phyloP scores from a whole-genome alignment of 2,888 invertebrate genomes.

The Blera fallax region DNA sequence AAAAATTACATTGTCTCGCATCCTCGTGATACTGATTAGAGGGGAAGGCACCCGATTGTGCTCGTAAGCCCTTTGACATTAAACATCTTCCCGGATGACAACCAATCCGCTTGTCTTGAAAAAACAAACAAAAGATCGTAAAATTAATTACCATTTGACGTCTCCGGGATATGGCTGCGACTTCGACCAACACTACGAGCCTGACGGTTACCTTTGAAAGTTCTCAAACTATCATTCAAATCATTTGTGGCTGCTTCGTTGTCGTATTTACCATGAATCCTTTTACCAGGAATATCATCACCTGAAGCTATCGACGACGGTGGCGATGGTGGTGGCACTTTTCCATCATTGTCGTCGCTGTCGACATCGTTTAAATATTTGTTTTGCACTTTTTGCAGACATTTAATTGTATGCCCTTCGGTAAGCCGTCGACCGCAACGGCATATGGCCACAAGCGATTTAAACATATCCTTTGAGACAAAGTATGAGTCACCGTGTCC shows the following conservation, averaged over 20 bases:
- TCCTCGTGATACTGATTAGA: neutral
- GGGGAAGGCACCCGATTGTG: neutral
- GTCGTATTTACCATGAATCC: conserved; percentile 31
- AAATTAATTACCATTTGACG: conserved; percentile 77
- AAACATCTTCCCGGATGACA: neutral
- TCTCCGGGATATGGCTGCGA: conserved; percentile 75
- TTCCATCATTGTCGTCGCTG: neutral
- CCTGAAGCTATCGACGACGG: conserved; percentile 34
- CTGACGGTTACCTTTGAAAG: neutral
- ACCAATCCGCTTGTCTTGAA: neutral
- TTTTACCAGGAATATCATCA: conserved; percentile 34
- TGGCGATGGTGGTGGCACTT: neutral
- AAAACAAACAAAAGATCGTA: conserved; percentile 23
- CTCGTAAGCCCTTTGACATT: neutral
- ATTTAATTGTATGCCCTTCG: conserved; percentile 78
- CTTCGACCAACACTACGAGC: too few species aligned
- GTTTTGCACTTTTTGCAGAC: conserved; percentile 78
- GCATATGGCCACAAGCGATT: conserved; percentile 77
- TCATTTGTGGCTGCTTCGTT: neutral
- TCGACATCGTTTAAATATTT: conserved; percentile 68
- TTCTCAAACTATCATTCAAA: conserved; percentile 9
- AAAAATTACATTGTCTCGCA: neutral
- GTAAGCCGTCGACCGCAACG: conserved; percentile 79
- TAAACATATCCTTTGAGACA: conserved; percentile 79
- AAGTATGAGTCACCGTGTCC: conserved; percentile 78